Conservation (phyloP, 2,113 vertebrate genomes). For the Prionailurus viverrinus region DNA sequence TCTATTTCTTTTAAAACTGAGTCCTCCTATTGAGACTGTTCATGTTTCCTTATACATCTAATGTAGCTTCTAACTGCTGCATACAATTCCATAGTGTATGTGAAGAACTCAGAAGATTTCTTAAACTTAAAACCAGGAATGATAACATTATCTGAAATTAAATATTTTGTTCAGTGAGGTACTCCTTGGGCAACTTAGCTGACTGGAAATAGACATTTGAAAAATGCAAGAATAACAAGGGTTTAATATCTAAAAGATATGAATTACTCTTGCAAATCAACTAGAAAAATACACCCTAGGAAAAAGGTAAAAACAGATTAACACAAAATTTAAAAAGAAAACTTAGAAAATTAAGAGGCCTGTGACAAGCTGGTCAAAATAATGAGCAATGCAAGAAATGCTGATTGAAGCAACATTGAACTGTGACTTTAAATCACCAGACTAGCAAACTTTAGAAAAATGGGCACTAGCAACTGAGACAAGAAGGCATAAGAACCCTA, state of each 20-base stretch:
- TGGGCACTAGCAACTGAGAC: background rate
- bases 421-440: background rate
- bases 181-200: background rate
- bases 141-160: background rate
- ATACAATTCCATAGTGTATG: background rate
- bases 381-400: background rate
- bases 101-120: background rate
- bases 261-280: background rate
- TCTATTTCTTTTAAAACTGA: slow-evolving; percentile 14
- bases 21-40: background rate
- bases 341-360: background rate
- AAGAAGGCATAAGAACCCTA: background rate
- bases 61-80: slow-evolving; percentile 5
- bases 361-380: background rate
- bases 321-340: background rate
- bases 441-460: background rate
- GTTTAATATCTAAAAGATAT: background rate
- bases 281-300: background rate
- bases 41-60: background rate
- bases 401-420: background rate
- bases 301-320: background rate
- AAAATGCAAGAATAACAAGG: background rate
- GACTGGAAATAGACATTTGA: background rate
- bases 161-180: background rate
- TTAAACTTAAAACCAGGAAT: background rate